Evolutionary conservation across 2,113 vertebrate genomes (phyloP).

Genomic region (Leucopsar rothschildi): DNA sequence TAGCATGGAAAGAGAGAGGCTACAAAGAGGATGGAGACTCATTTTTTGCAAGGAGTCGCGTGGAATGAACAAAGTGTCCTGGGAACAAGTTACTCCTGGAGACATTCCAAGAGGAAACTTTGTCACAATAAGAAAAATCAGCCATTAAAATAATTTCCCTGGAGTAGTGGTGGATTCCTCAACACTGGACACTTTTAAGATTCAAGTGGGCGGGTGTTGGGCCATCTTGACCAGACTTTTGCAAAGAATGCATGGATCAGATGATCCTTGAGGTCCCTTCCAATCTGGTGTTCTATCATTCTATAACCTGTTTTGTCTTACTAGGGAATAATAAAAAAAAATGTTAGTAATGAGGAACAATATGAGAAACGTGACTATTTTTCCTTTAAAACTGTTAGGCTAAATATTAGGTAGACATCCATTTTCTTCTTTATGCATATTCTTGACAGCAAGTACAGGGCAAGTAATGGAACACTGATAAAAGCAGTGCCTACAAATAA

Average conservation of each 20-base stretch:
- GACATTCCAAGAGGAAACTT: not conserved
- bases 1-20: not conserved
- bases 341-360: not conserved
- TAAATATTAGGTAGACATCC: not conserved
- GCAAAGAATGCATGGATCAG: not conserved
- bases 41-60: not conserved
- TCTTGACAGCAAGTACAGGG: not conserved
- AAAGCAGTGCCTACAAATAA: not conserved
- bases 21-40: not conserved
- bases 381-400: not conserved
- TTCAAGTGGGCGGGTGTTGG: not conserved
- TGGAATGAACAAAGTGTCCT: accelerated
- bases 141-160: not conserved
- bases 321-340: not conserved
- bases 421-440: not conserved
- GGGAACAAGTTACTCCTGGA: not conserved
- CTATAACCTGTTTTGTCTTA: not conserved
- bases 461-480: not conserved
- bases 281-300: not conserved
- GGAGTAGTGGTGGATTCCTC: not conserved
- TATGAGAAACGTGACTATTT: not conserved
- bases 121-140: not conserved
- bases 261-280: not conserved
- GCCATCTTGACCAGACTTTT: not conserved
- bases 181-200: not conserved